Conservation (phyloP, 2,888 invertebrate species). For the Schizaphis graminum region DNA sequence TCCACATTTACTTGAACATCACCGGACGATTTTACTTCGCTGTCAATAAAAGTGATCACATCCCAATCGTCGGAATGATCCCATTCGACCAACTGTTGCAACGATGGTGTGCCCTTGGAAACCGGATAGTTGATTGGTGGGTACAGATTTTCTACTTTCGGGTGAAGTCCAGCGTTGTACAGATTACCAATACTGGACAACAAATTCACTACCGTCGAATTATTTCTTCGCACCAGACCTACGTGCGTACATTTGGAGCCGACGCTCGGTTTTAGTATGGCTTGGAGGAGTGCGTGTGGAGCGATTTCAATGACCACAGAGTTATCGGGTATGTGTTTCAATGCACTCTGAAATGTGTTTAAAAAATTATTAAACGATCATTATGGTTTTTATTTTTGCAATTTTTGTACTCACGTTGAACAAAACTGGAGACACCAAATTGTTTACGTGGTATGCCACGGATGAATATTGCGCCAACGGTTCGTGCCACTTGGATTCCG, state of each 20-base stretch:
- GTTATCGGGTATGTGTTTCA: slow-evolving; percentile 75
- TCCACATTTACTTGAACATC: slow-evolving; percentile 77
- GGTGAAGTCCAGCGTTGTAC: slow-evolving; percentile 85
- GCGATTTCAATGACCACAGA: slow-evolving; percentile 77
- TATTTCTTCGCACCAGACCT: slow-evolving; percentile 65
- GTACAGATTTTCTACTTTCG: slow-evolving; percentile 81
- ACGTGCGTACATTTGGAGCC: slow-evolving; percentile 73
- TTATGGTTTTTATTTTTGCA: not conserved
- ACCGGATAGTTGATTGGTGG: slow-evolving; percentile 87
- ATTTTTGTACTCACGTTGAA: slow-evolving; percentile 65
- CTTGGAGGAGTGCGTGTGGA: slow-evolving; percentile 76
- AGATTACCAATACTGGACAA: slow-evolving; percentile 71
- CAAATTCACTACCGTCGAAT: slow-evolving; percentile 50
- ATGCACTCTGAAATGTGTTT: slow-evolving; percentile 72
- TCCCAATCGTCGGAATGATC: slow-evolving; percentile 91
- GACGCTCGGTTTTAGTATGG: slow-evolving; percentile 75
- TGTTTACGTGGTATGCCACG: slow-evolving; percentile 95
- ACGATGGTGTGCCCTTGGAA: slow-evolving; percentile 91
- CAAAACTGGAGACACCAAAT: slow-evolving; percentile 89
- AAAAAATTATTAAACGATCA: slow-evolving; percentile 69
- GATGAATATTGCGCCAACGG: slow-evolving; percentile 86
- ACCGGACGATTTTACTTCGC: not conserved
- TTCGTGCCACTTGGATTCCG: slow-evolving; percentile 85
- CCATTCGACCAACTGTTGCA: slow-evolving; percentile 90
- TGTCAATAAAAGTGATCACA: not conserved